phyloP scores from a whole-genome alignment of 1,140 invertebrate species.

The Conus betulinus region DNA sequence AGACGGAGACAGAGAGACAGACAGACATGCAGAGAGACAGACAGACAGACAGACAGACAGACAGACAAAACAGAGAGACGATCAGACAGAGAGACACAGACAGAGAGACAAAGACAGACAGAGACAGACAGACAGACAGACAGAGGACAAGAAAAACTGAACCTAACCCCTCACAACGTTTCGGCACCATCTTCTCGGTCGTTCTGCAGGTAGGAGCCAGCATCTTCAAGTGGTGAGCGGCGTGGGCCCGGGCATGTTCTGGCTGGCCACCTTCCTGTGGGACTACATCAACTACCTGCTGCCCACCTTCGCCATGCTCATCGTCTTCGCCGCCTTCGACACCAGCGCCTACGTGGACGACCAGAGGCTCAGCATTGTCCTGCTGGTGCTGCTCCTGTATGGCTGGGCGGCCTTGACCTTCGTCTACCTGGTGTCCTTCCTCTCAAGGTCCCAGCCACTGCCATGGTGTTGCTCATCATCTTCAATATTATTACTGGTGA shows the following conservation, averaged over 20 bases:
- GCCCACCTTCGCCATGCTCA: conserved; percentile 59
- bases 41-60: no score
- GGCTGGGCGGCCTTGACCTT: conserved; percentile 67
- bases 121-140: no score
- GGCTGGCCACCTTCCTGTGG: conserved; percentile 84
- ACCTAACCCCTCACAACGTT: no score
- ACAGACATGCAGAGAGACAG: no score
- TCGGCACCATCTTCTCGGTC: no score
- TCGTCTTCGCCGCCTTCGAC: conserved; percentile 69
- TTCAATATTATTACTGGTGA: conserved; percentile 37
- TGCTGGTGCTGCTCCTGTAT: conserved; percentile 75
- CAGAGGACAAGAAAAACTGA: no score
- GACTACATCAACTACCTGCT: conserved; percentile 78
- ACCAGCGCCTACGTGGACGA: conserved; percentile 77
- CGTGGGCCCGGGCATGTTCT: conserved; percentile 83
- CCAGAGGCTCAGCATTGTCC: conserved; percentile 75
- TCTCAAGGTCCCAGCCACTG: conserved; percentile 67
- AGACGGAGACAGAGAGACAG: no score
- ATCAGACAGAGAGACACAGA: no score
- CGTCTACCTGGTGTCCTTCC: conserved; percentile 68
- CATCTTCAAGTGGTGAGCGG: conserved; percentile 73
- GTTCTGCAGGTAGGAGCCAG: conserved; percentile 56
- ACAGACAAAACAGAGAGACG: no score
- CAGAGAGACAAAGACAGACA: no score
- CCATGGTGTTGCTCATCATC: conserved; percentile 68